Conservation (phyloP, 2,113 vertebrate species). For the Halcyon senegalensis region DNA sequence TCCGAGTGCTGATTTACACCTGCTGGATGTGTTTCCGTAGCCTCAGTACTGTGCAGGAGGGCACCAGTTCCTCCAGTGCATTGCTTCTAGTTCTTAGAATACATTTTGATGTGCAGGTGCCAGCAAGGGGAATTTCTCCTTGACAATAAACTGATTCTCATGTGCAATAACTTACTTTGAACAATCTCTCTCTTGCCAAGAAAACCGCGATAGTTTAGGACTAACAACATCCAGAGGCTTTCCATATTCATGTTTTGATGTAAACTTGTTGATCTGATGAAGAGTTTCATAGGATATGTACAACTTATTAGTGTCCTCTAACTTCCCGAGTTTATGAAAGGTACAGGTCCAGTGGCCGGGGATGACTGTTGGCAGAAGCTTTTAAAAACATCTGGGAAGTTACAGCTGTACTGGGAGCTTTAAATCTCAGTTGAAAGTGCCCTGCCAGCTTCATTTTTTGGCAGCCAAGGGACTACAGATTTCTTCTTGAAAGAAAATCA, state of each 20-base stretch:
- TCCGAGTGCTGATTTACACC: neutral
- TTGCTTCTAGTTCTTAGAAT: neutral
- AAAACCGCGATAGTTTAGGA: neutral
- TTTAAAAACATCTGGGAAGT: constrained; percentile 50
- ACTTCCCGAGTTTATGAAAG: neutral
- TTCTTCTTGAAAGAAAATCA: constrained; percentile 21
- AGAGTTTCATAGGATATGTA: neutral
- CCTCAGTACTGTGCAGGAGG: neutral
- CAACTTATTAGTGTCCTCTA: neutral
- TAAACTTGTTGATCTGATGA: neutral
- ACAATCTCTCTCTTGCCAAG: neutral
- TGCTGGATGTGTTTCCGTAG: neutral
- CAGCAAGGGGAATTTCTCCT: neutral
- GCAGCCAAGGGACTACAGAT: neutral
- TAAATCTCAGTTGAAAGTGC: constrained; percentile 30
- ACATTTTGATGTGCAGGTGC: neutral
- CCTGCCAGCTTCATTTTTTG: neutral
- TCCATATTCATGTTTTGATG: neutral
- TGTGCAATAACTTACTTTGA: neutral
- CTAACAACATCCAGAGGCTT: neutral
- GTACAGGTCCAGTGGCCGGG: neutral
- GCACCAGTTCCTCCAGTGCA: neutral
- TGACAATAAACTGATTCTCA: neutral
- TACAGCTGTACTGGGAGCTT: constrained; percentile 39
- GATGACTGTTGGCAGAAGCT: neutral